Conservation (phyloP, 2,797 vertebrate genomes). For the Tragelaphus oryx region DNA sequence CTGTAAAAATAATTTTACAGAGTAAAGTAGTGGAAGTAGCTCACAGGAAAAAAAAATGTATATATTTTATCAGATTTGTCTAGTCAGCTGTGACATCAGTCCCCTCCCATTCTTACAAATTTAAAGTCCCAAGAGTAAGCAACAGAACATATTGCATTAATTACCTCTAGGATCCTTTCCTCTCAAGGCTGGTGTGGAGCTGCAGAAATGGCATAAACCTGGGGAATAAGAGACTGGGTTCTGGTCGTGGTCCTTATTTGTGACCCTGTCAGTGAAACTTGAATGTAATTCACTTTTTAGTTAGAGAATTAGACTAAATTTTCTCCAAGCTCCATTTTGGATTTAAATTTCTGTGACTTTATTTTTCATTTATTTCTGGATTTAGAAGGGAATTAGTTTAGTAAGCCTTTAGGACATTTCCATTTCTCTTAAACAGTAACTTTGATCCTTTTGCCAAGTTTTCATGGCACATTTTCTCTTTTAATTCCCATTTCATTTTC, state of each 20-base stretch:
- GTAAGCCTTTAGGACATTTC: not conserved
- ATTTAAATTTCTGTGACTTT: not conserved
- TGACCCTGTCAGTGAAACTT: not conserved
- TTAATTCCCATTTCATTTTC: not conserved
- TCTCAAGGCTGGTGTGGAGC: not conserved
- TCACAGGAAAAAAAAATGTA: not conserved
- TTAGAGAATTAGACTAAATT: not conserved
- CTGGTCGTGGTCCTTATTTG: not conserved
- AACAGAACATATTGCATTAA: not conserved
- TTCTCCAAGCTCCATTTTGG: not conserved
- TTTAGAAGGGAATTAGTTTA: not conserved
- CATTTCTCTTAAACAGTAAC: not conserved
- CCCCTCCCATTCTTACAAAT: not conserved
- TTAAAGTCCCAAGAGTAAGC: not conserved
- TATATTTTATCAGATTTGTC: slow-evolving; percentile 36
- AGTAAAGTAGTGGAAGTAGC: not conserved
- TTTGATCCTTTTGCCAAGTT: not conserved
- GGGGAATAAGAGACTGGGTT: not conserved
- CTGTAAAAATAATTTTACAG: slow-evolving; percentile 3
- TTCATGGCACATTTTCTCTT: not conserved
- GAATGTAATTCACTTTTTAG: not conserved
- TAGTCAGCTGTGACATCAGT: not conserved
- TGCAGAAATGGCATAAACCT: not conserved
- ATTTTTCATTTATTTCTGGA: not conserved
- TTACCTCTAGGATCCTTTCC: not conserved